These are phyloP conservation scores for Dorcus hopei DNA, from an alignment of 2,888 invertebrate genomes.

Conservation along the genomic window DNA sequence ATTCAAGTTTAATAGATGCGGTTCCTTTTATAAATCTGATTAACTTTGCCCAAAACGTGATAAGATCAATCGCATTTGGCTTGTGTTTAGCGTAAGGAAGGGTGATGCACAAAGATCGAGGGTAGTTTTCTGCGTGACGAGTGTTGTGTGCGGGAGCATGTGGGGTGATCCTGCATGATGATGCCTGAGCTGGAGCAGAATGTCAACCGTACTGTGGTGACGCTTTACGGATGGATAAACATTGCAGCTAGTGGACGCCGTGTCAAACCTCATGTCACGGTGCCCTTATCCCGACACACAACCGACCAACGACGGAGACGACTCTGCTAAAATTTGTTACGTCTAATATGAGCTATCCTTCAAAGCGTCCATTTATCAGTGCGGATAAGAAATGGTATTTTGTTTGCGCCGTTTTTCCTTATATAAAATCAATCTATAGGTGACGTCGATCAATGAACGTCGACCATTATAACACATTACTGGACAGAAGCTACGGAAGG, in stretches of 20 bases:
- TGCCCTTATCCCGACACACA: constrained; percentile 28
- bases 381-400: constrained; percentile 1
- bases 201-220: constrained; percentile 38
- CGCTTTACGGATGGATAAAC: constrained; percentile 35
- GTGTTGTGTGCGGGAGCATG: too few relatives aligned
- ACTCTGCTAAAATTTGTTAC: constrained; percentile 6
- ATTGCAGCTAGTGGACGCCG: constrained; percentile 40
- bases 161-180: constrained; percentile 2
- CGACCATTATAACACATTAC: constrained; percentile 19
- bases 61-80: too few relatives aligned
- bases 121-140: too few relatives aligned
- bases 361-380: constrained; percentile 1
- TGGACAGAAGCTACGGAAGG: constrained; percentile 44
- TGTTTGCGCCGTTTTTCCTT: constrained; percentile 3
- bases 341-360: neutral
- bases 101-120: too few relatives aligned
- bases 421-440: constrained; percentile 16
- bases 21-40: too few relatives aligned
- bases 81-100: too few relatives aligned
- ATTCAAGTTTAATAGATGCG: too few relatives aligned
- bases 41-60: too few relatives aligned
- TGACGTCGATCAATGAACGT: constrained; percentile 13
- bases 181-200: constrained; percentile 24
- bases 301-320: constrained; percentile 9
- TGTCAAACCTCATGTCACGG: constrained; percentile 41